Evolutionary conservation across 2,113 vertebrate genomes (phyloP), one percentile per base, ranked within the genome.

Genomic region (Strigops habroptila): DNA sequence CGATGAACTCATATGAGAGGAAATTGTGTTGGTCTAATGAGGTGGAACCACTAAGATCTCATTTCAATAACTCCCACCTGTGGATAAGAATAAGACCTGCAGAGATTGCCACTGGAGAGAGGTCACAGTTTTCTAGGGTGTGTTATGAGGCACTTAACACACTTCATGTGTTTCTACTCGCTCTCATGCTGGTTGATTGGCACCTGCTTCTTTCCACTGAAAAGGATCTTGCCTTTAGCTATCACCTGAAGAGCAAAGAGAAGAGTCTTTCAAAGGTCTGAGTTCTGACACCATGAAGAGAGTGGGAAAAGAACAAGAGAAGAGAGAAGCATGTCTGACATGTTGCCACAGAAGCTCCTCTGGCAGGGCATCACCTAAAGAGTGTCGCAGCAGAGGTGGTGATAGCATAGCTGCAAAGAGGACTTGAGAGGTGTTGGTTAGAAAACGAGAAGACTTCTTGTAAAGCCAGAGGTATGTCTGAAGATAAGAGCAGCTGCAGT

Each of bases 211-310:
- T 93, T 15, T 79, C 94, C 95, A 84, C 65, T 95, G 71, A 9
- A 92, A 85, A 95, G 82, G 75, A 97, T 96, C 82, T 74, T 95
- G 77, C 94, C 96, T 86, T 86, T 95, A 53, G 84, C 55, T 95
- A 95, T 77, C 33, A 95, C 74, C 88, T 94, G 79, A 73, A 75
- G 23, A 89, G 33, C 55, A 93, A 93, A 93, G 14, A 95, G 31
- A 93, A 80, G 43, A 3, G 1, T 14, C 27, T 48, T 30, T 92
- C 24, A 86, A 62, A 22, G n/a, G 14, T 14, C n/a, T 37, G 62
- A 86, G 48, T 71, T 71, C 69, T 9, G 18, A 63, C 17, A 48
- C 31, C 7, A 10, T 11, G 27, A 91, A 8, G 17, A 84, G 7
- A 62, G 31, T 25, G 17, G 22, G 22, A 52, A 57, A 82, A 48